Evolutionary conservation across 1,140 invertebrate genomes (phyloP).

Genomic region (Anadara kagoshimensis): DNA sequence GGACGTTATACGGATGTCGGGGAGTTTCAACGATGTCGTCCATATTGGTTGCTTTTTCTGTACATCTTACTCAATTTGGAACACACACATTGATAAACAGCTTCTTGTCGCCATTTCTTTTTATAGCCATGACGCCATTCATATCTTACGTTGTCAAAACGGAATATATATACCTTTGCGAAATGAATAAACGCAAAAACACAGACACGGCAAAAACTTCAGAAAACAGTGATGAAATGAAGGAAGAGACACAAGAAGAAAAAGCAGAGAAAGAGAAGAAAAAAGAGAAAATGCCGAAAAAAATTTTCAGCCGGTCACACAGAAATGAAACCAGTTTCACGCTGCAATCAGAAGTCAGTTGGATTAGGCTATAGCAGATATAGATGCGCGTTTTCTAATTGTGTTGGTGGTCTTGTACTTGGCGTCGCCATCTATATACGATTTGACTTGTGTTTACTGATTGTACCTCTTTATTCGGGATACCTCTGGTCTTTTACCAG

Average conservation of each 20-base stretch:
- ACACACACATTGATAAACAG: slow-evolving; percentile 66
- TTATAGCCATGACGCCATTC: slow-evolving; percentile 44
- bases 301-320: no score
- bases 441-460: slow-evolving; percentile 50
- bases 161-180: neutral
- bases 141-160: neutral
- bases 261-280: no score
- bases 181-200: neutral
- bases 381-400: no score
- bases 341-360: no score
- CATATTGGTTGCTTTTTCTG: slow-evolving; percentile 50
- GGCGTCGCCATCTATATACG: slow-evolving; percentile 57
- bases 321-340: no score
- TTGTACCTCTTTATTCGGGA: slow-evolving; percentile 8
- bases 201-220: no score
- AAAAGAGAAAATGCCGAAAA: no score
- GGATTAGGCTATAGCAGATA: no score
- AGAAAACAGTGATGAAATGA: no score
- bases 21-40: slow-evolving; percentile 44
- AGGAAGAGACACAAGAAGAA: no score
- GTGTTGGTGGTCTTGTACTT: slow-evolving; percentile 44
- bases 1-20: slow-evolving; percentile 32
- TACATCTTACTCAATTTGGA: slow-evolving; percentile 58
- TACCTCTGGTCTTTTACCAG: slow-evolving; percentile 13
- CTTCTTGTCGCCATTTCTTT: slow-evolving; percentile 60